phyloP scores from a whole-genome alignment of 1,140 invertebrate genomes.

The Microplitis mediator region DNA sequence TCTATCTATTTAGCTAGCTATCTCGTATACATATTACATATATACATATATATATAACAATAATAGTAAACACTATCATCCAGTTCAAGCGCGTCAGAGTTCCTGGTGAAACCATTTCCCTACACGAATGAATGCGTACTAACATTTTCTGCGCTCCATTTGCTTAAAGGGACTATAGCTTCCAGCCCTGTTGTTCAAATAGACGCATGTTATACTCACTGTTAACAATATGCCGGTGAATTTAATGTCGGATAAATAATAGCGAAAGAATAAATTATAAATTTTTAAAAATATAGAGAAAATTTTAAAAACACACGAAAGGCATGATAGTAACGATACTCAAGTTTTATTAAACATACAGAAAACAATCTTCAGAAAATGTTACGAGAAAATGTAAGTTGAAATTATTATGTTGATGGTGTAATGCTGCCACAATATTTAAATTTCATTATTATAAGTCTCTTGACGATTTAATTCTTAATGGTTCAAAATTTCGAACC shows the following conservation, averaged over 20 bases:
- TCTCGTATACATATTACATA: background rate
- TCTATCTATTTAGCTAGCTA: background rate
- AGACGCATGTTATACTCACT: background rate
- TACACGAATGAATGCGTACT: background rate
- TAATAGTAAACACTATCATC: slow-evolving; percentile 1
- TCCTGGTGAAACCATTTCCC: slow-evolving; percentile 8
- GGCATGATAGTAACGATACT: no score
- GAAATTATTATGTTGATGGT: no score
- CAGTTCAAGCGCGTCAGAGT: background rate
- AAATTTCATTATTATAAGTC: no score
- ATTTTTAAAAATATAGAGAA: background rate
- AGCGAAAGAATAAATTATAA: background rate
- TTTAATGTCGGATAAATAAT: background rate
- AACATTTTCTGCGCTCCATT: slow-evolving; percentile 5
- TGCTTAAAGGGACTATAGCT: background rate
- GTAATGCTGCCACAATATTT: no score
- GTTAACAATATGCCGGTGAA: background rate
- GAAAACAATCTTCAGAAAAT: no score
- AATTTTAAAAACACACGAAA: no score
- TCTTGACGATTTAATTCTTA: no score
- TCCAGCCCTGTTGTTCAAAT: background rate
- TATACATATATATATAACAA: slow-evolving; percentile 3
- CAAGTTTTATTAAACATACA: no score
- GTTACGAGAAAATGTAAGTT: no score
- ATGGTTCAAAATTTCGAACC: no score